Evolutionary conservation across 2,888 invertebrate species (phyloP), one percentile per base, ranked within the genome.

Genomic region (Drosophila melanocephala): DNA sequence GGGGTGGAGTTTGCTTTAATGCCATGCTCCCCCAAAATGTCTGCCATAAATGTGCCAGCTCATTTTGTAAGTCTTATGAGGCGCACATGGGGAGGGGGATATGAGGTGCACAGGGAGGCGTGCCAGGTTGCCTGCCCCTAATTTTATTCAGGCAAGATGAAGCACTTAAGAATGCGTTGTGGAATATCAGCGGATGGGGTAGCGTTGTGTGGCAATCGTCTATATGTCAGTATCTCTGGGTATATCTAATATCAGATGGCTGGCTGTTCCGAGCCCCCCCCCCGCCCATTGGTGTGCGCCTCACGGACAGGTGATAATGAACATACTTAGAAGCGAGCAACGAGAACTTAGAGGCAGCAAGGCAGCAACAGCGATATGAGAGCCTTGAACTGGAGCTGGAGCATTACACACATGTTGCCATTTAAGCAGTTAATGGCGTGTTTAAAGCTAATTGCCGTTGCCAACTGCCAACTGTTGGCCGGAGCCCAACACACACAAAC

Each of bases 121-220:
- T 57, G 62, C 33, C 75, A 72, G 69, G 72, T 73, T 64, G 42
- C 65, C 50, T 81, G 76, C 74, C 83, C 68, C 70, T 84, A 87
- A 87, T 87, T 83, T 83, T 88, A 87, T 90, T 83, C 87, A 90
- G 87, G 81, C 84, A 90, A 90, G 90, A 90, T 90, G 89, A 90
- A 89, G 90, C 90, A 90, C 87, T 90, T 90, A 90, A 87, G 83
- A 81, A 73, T 79, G 78, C 88, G 90, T 81, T 80, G 80, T 75
- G 84, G 62, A 77, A 77, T 79, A 79, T 85, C 84, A 86, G 26
- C 22, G 67, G 58, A 44, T 67, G 64, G 76, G 62, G 51, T 62
- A 50, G 32, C 19, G 26, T 2, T 39, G 57, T 51, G 14, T 33
- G 51, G 37, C 30, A 28, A 42, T 19, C 37, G n/a, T 32, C 39